Evolutionary conservation across 2,888 invertebrate genomes (phyloP), one percentile per base, ranked within the genome.

Genomic region (Pantelozetes paolii): DNA sequence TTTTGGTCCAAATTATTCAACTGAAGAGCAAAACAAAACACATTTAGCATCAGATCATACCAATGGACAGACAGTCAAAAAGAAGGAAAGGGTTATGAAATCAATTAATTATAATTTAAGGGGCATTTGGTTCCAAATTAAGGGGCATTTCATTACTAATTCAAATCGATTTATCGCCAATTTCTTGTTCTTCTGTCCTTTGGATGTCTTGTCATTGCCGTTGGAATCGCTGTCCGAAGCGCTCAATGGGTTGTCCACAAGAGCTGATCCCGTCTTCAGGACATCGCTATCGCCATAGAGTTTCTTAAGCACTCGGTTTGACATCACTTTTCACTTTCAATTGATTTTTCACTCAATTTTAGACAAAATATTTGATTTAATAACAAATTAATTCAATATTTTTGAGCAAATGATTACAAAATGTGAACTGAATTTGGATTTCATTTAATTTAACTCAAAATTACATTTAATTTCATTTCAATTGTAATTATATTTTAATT

Each of bases 141-240:
- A 50, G 50, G 18, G 20, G 36, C 11, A 45, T 45, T 2, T 13
- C 9, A 26, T 30, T 84, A 90, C 89, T 86, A 90, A 84, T 83
- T 88, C 88, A 79, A 89, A 90, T 78, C 88, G 85, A 83, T 88
- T 88, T 15, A 77, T 76, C 6, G 77, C 74, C 42, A 78, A 71
- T 77, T 76, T 75, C 78, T 75, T 64, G 20, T 11, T 76, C 76
- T 77, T 59, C 28, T 76, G 74, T 75, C 78, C 71, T 72, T 76
- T 62, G 76, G 77, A 9, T 78, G 78, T 18, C 20, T 23, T 30
- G 45, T 76, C 71, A 71, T 77, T 79, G 30, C 79, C 78, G 71
- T 79, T 79, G 28, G 80, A 79, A 42, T 80, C 79, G 40, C 64
- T 64, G 67, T 79, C 79, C 1, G 79, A 79, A 57, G 78, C 79